Conservation (phyloP, 1,140 invertebrate species). For the Drosophila santomea region DNA sequence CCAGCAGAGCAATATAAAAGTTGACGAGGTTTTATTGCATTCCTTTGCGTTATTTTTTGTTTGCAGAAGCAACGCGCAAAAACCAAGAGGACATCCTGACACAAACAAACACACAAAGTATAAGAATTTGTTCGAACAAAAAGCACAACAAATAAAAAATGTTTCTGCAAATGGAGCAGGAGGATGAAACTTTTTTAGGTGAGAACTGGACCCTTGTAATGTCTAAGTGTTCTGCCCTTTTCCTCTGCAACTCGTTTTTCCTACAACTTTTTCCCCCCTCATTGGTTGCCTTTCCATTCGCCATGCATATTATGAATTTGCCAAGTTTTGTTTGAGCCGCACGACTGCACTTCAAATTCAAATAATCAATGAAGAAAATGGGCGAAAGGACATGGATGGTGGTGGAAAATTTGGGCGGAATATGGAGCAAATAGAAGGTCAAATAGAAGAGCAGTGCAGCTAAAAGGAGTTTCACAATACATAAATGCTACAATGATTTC, state of each 20-base stretch:
- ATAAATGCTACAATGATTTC: background rate
- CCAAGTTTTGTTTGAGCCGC: slow-evolving; percentile 37
- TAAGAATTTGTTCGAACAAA: slow-evolving; percentile 24
- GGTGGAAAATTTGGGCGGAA: background rate
- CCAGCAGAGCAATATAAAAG: slow-evolving; percentile 46
- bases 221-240: slow-evolving; percentile 19
- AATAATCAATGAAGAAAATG: slow-evolving; percentile 61
- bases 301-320: slow-evolving; percentile 45
- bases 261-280: background rate
- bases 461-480: background rate
- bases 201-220: slow-evolving; percentile 40
- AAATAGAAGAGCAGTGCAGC: background rate
- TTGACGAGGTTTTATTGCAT: slow-evolving; percentile 47
- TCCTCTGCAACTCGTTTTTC: background rate
- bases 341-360: slow-evolving; percentile 55
- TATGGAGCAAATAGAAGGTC: background rate
- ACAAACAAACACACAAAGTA: slow-evolving; percentile 31
- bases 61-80: background rate
- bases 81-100: slow-evolving; percentile 34
- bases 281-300: slow-evolving; percentile 8
- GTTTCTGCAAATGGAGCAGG: background rate
- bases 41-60: slow-evolving; percentile 15
- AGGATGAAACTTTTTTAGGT: slow-evolving; percentile 37
- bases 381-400: background rate
- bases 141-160: slow-evolving; percentile 29